Evolutionary conservation across 2,797 vertebrate species (phyloP).

Genomic region (Neopelma chrysocephalum): DNA sequence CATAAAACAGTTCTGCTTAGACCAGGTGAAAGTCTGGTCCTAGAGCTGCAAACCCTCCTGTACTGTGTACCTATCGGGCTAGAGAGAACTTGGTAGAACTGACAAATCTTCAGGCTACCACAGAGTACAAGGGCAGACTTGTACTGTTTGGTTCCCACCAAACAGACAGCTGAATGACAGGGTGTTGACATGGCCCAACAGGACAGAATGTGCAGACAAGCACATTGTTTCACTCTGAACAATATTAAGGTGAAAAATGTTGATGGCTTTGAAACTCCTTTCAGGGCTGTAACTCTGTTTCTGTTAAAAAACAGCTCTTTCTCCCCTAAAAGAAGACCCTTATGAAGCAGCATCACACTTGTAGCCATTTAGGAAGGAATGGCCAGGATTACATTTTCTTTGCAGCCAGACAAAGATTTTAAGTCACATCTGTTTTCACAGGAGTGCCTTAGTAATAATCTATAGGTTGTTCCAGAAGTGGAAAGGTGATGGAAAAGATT

Average conservation of each 20-base stretch:
- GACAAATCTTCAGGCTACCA: background rate
- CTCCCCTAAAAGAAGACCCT: background rate
- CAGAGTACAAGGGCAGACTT: background rate
- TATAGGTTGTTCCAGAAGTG: background rate
- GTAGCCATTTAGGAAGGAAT: background rate
- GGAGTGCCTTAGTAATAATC: background rate
- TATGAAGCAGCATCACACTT: background rate
- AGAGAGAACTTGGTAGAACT: background rate
- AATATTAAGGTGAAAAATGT: background rate
- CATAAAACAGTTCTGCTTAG: background rate
- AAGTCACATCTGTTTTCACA: background rate
- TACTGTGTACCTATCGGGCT: fast-evolving
- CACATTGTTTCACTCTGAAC: background rate
- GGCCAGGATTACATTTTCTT: background rate
- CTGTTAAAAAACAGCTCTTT: background rate
- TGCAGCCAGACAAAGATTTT: background rate
- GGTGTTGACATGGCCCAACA: background rate
- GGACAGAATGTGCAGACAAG: background rate
- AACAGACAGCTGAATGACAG: background rate
- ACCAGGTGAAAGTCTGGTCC: background rate
- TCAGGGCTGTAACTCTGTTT: background rate
- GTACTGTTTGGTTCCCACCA: background rate
- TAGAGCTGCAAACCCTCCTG: background rate
- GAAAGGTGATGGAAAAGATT: background rate
- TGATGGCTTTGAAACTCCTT: background rate